Evolutionary conservation across 2,888 invertebrate genomes (phyloP).

Genomic region (Orthosia gracilis): DNA sequence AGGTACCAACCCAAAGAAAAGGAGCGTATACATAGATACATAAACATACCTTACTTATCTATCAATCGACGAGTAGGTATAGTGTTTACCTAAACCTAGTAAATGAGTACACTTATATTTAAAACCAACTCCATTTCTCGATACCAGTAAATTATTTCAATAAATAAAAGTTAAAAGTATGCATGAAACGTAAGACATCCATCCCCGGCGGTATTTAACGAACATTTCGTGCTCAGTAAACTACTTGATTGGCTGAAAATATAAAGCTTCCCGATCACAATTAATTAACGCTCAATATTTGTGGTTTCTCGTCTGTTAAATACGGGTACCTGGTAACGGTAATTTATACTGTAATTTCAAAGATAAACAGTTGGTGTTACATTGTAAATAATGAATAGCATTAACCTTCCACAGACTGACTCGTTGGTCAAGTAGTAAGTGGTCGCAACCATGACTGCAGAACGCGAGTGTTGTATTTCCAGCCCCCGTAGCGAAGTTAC

Average conservation of each 20-base stretch:
- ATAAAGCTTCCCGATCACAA: conserved; percentile 13
- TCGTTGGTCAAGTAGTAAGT: neutral
- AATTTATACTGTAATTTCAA: neutral
- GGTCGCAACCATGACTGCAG: neutral
- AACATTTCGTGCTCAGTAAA: conserved; percentile 30
- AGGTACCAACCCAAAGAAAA: no score
- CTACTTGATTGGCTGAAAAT: conserved; percentile 35
- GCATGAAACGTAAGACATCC: neutral
- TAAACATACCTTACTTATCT: no score
- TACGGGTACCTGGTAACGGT: conserved; percentile 10
- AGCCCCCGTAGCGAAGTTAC: no score
- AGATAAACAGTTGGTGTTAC: neutral
- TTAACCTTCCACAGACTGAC: neutral
- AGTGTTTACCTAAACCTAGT: no score
- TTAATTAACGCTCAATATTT: conserved; percentile 44
- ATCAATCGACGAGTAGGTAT: no score
- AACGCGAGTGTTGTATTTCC: neutral
- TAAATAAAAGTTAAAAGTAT: neutral
- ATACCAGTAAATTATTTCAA: neutral
- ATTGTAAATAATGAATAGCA: neutral
- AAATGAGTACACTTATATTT: no score
- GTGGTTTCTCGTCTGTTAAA: conserved; percentile 12
- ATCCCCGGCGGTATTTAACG: conserved; percentile 24
- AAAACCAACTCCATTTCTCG: neutral
- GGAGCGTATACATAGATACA: no score